Evolutionary conservation across 2,888 invertebrate genomes (phyloP).

Genomic region (Lycocerus yunnanus): DNA sequence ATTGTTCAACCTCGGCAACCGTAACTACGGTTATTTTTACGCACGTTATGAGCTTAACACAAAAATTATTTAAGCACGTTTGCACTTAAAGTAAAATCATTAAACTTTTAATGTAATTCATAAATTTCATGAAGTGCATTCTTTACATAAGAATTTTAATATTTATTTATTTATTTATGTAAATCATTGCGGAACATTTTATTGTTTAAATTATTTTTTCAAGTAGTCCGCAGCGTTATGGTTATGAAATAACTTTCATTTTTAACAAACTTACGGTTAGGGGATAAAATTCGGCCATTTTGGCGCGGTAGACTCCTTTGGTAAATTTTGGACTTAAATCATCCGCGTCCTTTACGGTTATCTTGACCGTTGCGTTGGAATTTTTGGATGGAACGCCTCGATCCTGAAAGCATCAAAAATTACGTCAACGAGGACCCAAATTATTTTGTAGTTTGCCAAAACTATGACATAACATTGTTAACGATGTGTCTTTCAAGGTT

Average conservation of each 20-base stretch:
- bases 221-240: not conserved
- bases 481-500: not conserved
- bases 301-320: slow-evolving; percentile 76
- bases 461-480: not conserved
- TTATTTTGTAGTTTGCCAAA: not conserved
- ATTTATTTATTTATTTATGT: not conserved
- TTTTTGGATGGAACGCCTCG: slow-evolving; percentile 78
- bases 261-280: slow-evolving; percentile 65
- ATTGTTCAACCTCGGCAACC: not conserved
- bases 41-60: not conserved
- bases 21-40: not conserved
- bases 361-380: slow-evolving; percentile 71
- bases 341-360: slow-evolving; percentile 77
- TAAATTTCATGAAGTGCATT: not conserved
- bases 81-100: not conserved
- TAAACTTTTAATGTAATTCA: not conserved
- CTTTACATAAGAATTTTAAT: not conserved
- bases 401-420: slow-evolving; percentile 62
- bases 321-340: slow-evolving; percentile 84
- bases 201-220: not conserved
- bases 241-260: not conserved
- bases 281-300: slow-evolving; percentile 82
- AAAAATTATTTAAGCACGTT: not conserved
- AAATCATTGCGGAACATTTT: not conserved
- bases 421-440: not conserved